Evolutionary conservation across 1,140 invertebrate genomes (phyloP).

Genomic region (Brachionus paranguensis): DNA sequence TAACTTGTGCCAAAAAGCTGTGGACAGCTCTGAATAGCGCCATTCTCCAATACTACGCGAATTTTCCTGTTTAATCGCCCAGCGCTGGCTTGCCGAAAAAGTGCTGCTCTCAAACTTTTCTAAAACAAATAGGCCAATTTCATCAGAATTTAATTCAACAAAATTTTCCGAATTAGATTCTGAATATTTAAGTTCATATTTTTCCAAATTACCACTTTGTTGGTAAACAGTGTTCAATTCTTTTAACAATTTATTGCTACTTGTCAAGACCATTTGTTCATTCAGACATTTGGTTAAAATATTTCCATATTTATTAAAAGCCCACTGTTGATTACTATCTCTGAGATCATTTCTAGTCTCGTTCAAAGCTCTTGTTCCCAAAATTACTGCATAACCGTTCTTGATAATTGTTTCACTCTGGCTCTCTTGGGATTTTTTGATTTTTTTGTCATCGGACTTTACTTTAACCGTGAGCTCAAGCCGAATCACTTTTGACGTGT

Average conservation of each 20-base stretch:
- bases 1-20: conserved; percentile 52
- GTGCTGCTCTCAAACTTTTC: not conserved
- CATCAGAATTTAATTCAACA: not conserved
- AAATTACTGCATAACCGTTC: not conserved
- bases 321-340: conserved; percentile 10
- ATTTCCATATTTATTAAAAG: conserved; percentile 37
- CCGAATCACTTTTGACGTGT: not conserved
- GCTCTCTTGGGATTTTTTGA: not conserved
- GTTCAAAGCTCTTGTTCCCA: not conserved
- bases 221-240: not conserved
- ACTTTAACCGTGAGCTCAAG: not conserved
- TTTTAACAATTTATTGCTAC: not conserved
- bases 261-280: conserved; percentile 25
- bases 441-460: not conserved
- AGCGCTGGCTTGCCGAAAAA: not conserved
- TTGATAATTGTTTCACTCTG: conserved; percentile 11
- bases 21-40: conserved; percentile 50
- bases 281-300: not conserved
- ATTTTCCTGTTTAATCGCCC: conserved; percentile 27
- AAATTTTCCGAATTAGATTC: not conserved
- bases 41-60: conserved; percentile 48
- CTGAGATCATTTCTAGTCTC: not conserved
- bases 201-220: not conserved
- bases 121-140: conserved; percentile 5
- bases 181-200: not conserved